Evolutionary conservation across 2,888 invertebrate species (phyloP).

Genomic region (Linnaemya vulpina): DNA sequence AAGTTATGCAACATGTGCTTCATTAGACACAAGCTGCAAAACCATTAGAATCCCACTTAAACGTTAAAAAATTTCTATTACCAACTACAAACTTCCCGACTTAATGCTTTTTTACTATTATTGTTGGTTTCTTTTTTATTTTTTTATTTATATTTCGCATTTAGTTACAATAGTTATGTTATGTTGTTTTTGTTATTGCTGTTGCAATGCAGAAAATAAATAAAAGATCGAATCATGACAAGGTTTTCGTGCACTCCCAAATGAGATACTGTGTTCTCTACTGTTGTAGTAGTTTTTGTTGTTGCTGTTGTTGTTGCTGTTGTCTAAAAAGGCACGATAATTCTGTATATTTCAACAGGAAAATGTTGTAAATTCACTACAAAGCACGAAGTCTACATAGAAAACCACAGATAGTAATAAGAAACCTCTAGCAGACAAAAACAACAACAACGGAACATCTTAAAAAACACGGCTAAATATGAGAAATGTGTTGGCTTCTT

Average conservation of each 20-base stretch:
- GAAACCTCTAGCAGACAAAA: constrained; percentile 31
- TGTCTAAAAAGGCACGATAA: constrained; percentile 78
- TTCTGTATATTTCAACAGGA: constrained; percentile 77
- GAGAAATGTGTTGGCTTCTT: constrained; percentile 34
- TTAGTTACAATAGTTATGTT: constrained; percentile 43
- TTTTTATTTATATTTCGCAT: constrained; percentile 26
- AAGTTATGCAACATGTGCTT: constrained; percentile 64
- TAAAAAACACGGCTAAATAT: constrained; percentile 35
- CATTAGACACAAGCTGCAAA: constrained; percentile 56
- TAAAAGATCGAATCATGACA: constrained; percentile 80
- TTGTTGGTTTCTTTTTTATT: constrained; percentile 32
- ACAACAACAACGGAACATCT: not conserved
- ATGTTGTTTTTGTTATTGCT: constrained; percentile 36
- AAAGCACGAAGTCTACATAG: constrained; percentile 76
- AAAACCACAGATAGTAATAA: constrained; percentile 43
- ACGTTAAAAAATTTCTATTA: constrained; percentile 41
- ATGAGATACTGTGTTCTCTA: constrained; percentile 69
- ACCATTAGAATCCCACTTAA: constrained; percentile 63
- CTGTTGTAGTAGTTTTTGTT: constrained; percentile 14
- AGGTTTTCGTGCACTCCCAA: constrained; percentile 79
- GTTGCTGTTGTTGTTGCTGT: constrained; percentile 18
- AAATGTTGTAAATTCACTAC: constrained; percentile 78
- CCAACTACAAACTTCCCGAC: constrained; percentile 27
- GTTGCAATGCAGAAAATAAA: constrained; percentile 73
- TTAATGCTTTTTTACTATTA: constrained; percentile 42